Evolutionary conservation across 2,113 vertebrate genomes (phyloP).

Genomic region (Bujurquina vittata): DNA sequence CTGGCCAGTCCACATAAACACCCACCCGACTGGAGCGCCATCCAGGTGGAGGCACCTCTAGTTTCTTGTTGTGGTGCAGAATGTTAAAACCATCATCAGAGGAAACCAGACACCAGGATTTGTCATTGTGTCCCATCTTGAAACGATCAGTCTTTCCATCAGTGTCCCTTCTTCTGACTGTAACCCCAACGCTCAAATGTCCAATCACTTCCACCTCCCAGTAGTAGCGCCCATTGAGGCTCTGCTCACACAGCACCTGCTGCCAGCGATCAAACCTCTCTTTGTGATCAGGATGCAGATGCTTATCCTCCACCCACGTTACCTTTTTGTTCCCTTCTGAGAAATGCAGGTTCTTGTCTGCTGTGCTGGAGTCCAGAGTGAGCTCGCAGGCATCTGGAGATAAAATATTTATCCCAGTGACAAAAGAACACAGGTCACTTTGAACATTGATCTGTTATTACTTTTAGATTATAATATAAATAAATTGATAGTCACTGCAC

Average conservation of each 20-base stretch:
- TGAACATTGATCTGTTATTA: not conserved
- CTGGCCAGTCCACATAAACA: conserved; percentile 48
- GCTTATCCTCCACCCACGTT: conserved; percentile 23
- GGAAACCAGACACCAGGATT: conserved; percentile 57
- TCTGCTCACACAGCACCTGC: conserved; percentile 54
- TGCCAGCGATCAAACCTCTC: conserved; percentile 23
- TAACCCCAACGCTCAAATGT: conserved; percentile 40
- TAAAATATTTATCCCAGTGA: not conserved
- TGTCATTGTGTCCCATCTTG: conserved; percentile 38
- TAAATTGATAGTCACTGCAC: not conserved
- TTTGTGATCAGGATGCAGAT: not conserved
- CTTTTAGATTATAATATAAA: not conserved
- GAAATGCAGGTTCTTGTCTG: conserved; percentile 45
- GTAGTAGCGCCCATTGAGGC: conserved; percentile 45
- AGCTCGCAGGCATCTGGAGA: conserved; percentile 53
- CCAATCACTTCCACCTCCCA: conserved; percentile 54
- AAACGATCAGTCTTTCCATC: not conserved
- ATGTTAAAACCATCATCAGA: conserved; percentile 29
- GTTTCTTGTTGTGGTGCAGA: not conserved
- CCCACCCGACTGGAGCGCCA: conserved; percentile 38
- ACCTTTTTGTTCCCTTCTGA: conserved; percentile 51
- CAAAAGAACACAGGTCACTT: not conserved
- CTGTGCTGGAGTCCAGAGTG: conserved; percentile 27
- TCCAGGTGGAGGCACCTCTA: not conserved
- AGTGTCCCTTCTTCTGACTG: conserved; percentile 19